phyloP scores from a whole-genome alignment of 2,113 vertebrate genomes.

The Mobula birostris region DNA sequence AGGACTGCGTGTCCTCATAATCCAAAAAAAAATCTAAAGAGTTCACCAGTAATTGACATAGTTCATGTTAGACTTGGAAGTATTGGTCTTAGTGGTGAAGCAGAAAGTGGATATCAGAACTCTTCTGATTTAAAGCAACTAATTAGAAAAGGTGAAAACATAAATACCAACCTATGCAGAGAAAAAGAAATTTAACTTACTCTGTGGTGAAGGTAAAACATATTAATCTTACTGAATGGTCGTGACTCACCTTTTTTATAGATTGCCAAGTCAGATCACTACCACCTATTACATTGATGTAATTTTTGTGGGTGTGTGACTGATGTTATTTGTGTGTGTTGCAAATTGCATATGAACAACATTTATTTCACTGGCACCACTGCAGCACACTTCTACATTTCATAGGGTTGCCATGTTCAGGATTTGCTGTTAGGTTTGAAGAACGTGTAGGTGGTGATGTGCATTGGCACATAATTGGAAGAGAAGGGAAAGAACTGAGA shows the following conservation, averaged over 20 bases:
- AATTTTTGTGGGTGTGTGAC: background rate
- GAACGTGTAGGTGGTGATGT: conserved; percentile 18
- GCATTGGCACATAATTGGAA: conserved; percentile 2
- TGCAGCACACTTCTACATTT: background rate
- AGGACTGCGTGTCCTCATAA: no score
- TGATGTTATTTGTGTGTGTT: background rate
- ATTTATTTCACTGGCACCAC: background rate
- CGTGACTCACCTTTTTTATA: background rate
- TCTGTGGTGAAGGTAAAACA: background rate
- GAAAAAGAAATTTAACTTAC: background rate
- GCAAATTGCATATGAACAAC: background rate
- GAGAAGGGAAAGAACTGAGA: conserved; percentile 10
- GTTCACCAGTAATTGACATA: no score
- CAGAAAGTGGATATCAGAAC: no score
- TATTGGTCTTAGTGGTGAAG: no score
- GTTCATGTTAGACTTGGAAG: no score
- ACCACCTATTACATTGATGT: background rate
- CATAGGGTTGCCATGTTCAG: background rate
- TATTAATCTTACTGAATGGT: background rate
- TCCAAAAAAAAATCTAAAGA: no score
- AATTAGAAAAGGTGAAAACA: background rate
- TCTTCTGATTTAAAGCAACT: background rate
- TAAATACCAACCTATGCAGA: background rate
- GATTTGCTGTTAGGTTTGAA: background rate
- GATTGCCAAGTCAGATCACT: background rate